Evolutionary conservation across 2,797 vertebrate genomes (phyloP), one percentile per base, ranked within the genome.

Genomic region (Phylloscopus collybita): DNA sequence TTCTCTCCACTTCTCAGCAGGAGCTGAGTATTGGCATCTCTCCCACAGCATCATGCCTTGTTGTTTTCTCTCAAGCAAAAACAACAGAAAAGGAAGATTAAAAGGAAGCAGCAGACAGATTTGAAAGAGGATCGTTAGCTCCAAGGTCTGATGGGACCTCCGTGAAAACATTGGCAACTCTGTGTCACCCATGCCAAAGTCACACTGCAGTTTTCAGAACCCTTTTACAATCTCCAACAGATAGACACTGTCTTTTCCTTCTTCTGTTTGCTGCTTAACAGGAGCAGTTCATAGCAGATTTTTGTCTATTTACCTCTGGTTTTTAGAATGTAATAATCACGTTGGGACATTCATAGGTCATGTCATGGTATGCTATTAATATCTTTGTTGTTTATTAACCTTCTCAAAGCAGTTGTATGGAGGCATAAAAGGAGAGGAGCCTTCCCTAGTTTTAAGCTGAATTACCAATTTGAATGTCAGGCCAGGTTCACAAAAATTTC

Each of bases 1-100:
- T 17, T 23, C 13, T 16, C 57, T 36, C 34, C 34, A 87, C 62
- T 94, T 95, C 96, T 95, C 95, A 96, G 94, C 95, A 83, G 96
- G 96, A 95, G 92, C 78, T 59, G 88, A 96, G 65, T 93, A 92
- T 94, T 96, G 95, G 95, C 88, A 11, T 95, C 92, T 97, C 94
- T 96, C 92, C 95, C 93, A 90, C 86, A 93, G 93, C 92, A 95
- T 96, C 86, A 80, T 90, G 95, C 69, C 83, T 72, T 95, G 83
- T 94, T 94, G 93, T 96, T 97, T 96, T 95, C 86, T 91, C 79
- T 93, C 71, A 80, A 95, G 93, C 50, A 94, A 95, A 87, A 95
- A 92, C 70, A 95, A 88, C 78, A 94, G 92, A 91, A 93, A 93
- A 53, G 61, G 65, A 89, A 93, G 96, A 96, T 94, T 89, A 95